These are phyloP conservation scores for Macrophya alboannulata DNA, from an alignment of 2,888 invertebrate species.

Conservation along the genomic window DNA sequence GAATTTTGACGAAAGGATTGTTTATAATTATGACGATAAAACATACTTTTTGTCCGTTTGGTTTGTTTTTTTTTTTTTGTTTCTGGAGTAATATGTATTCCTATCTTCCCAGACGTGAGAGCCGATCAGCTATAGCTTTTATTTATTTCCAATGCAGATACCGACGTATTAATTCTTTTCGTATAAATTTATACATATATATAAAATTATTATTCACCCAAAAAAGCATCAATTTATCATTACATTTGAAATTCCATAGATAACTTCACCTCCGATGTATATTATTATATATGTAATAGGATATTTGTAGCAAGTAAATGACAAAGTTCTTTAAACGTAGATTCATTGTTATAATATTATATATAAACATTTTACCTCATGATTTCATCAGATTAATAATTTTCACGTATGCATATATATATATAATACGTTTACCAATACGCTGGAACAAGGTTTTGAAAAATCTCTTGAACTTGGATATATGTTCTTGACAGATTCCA, in stretches of 20 bases:
- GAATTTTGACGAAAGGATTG: not conserved
- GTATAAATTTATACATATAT: not conserved
- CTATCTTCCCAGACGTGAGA: not conserved
- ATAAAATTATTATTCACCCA: not conserved
- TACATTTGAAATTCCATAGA: not conserved
- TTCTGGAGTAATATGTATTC: not conserved
- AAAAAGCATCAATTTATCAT: not conserved
- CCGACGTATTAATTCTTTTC: not conserved
- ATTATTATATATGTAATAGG: not conserved
- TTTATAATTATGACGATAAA: not conserved
- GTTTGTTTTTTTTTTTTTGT: not conserved
- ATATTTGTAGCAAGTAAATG: conserved; percentile 42
- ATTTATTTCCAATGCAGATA: not conserved
- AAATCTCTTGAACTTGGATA: not conserved
- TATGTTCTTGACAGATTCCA: not conserved
- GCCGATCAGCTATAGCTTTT: not conserved
- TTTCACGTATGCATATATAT: no score
- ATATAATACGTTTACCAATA: not conserved
- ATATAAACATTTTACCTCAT: conserved; percentile 39
- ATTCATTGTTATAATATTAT: conserved; percentile 29
- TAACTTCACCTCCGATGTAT: not conserved
- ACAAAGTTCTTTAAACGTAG: conserved; percentile 24
- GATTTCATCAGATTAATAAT: not conserved
- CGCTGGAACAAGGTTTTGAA: not conserved
- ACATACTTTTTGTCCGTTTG: not conserved